Conservation (phyloP, 1,140 invertebrate genomes). For the Drosophila aff. region DNA sequence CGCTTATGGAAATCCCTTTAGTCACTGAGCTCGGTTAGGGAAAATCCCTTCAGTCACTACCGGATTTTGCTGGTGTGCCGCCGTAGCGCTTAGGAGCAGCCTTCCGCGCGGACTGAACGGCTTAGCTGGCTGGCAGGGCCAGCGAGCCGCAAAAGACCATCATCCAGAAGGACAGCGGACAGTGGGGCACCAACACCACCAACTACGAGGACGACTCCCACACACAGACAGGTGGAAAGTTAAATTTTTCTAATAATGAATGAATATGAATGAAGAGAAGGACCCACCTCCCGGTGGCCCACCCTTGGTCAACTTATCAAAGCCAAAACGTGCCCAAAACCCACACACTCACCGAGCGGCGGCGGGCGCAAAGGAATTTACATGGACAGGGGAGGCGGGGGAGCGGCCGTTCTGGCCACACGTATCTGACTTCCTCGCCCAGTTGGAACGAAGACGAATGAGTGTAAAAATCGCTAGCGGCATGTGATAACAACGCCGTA, state of each 20-base stretch:
- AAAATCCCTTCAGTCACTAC: constrained; percentile 9
- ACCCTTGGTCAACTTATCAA: constrained; percentile 70
- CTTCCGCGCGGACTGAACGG: constrained; percentile 77
- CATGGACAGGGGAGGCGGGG: constrained; percentile 48
- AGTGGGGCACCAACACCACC: constrained; percentile 24
- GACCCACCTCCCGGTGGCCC: constrained; percentile 30
- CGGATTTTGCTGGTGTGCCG: constrained; percentile 35
- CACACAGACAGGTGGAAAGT: constrained; percentile 53
- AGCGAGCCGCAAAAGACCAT: constrained; percentile 65
- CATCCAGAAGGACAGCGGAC: constrained; percentile 57
- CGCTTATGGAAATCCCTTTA: constrained; percentile 4
- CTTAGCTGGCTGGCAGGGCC: constrained; percentile 58
- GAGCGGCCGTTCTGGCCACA: constrained; percentile 20
- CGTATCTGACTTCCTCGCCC: constrained; percentile 72
- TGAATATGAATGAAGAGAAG: constrained; percentile 79
- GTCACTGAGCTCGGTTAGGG: not conserved
- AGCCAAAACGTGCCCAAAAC: constrained; percentile 82
- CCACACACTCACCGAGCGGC: constrained; percentile 42
- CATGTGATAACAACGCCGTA: constrained; percentile 78
- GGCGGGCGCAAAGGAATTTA: constrained; percentile 63
- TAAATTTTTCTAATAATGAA: constrained; percentile 84
- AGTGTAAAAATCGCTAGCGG: constrained; percentile 78
- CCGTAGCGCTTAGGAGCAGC: constrained; percentile 72
- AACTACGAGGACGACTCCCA: constrained; percentile 7
- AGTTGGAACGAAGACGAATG: constrained; percentile 83